phyloP scores from a whole-genome alignment of 1,140 invertebrate genomes.

The Drosophila serrata region DNA sequence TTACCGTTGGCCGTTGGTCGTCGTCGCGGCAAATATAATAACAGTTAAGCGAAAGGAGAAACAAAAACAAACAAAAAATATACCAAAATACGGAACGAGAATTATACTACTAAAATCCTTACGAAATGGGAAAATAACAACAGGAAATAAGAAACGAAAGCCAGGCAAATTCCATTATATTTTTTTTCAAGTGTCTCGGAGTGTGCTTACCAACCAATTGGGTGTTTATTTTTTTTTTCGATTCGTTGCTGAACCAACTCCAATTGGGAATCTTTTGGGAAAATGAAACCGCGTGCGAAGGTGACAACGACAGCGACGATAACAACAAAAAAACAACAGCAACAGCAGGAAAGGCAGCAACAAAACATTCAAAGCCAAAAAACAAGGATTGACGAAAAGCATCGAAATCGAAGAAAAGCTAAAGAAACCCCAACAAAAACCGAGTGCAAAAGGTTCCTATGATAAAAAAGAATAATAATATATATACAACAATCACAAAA shows the following conservation, averaged over 20 bases:
- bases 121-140: slow-evolving; percentile 13
- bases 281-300: slow-evolving; percentile 39
- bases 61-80: slow-evolving; percentile 20
- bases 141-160: slow-evolving; percentile 9
- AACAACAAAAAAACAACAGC: slow-evolving; percentile 14
- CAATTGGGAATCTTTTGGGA: slow-evolving; percentile 39
- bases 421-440: slow-evolving; percentile 4
- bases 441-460: slow-evolving; percentile 49
- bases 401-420: background rate
- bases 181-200: slow-evolving; percentile 52
- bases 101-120: too few species aligned
- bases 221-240: slow-evolving; percentile 13
- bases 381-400: slow-evolving; percentile 23
- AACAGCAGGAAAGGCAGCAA: slow-evolving; percentile 4
- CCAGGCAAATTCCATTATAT: slow-evolving; percentile 18
- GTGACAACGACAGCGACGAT: slow-evolving; percentile 25
- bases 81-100: slow-evolving; percentile 9
- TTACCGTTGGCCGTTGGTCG: slow-evolving; percentile 7
- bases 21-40: slow-evolving; percentile 42
- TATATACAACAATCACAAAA: slow-evolving; percentile 9
- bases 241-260: slow-evolving; percentile 6
- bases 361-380: slow-evolving; percentile 39
- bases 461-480: background rate
- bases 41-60: background rate
- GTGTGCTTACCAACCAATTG: slow-evolving; percentile 47